Conservation (phyloP, 2,113 vertebrate genomes). For the Nycticorax nycticorax region DNA sequence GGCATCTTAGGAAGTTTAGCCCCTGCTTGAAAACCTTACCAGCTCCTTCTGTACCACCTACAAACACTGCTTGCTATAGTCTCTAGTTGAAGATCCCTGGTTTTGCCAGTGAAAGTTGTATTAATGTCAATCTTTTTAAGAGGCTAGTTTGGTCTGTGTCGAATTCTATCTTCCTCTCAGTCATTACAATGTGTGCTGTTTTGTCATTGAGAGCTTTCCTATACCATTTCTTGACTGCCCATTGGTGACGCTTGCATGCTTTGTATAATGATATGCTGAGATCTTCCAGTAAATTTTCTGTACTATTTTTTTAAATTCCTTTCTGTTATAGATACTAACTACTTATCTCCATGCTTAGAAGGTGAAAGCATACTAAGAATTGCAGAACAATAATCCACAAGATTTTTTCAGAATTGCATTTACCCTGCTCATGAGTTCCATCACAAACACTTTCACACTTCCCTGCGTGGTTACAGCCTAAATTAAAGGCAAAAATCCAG, state of each 20-base stretch:
- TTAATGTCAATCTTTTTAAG: neutral
- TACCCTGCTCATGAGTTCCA: neutral
- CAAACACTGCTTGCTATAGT: neutral
- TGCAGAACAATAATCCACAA: neutral
- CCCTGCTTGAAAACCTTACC: neutral
- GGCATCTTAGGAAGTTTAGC: neutral
- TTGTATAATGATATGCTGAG: neutral
- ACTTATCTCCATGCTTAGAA: neutral
- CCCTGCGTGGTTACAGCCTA: neutral
- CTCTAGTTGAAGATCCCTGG: neutral
- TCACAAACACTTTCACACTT: neutral
- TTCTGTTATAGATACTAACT: neutral
- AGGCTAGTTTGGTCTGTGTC: neutral
- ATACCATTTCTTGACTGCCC: neutral
- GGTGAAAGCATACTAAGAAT: neutral
- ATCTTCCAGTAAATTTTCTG: neutral
- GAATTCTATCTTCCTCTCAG: neutral
- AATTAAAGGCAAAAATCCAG: neutral
- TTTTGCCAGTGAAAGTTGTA: neutral
- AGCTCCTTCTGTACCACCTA: neutral
- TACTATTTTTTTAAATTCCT: neutral
- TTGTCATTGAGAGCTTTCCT: neutral
- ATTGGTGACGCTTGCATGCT: neutral
- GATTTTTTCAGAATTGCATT: neutral
- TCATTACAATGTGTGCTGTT: neutral